Conservation (phyloP, 1,140 invertebrate genomes). For the Trachelipus rathkii region DNA sequence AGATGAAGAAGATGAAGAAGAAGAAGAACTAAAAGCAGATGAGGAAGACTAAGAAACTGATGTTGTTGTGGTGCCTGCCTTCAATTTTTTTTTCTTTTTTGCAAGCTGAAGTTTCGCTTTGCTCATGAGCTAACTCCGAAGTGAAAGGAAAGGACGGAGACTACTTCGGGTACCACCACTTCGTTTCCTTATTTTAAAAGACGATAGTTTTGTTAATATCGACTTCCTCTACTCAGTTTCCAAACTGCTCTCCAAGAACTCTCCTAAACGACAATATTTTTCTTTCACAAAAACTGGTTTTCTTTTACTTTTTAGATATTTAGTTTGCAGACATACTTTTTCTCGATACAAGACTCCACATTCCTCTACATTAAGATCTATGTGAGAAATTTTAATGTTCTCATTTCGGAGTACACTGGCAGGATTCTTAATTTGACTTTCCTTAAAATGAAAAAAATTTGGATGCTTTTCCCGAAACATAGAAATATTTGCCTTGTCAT, state of each 20-base stretch:
- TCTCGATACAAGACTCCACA: not conserved
- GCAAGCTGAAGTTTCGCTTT: too few species aligned
- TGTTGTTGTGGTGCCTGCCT: not conserved
- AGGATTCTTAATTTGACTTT: not conserved
- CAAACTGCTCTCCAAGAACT: too few species aligned
- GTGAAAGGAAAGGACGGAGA: too few species aligned
- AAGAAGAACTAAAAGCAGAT: not conserved
- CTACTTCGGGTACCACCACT: too few species aligned
- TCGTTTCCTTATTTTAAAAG: too few species aligned
- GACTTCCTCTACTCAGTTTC: too few species aligned
- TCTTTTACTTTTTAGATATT: not conserved
- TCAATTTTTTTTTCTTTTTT: not conserved
- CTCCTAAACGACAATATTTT: constrained; percentile 3
- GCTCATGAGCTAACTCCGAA: too few species aligned
- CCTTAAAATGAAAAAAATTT: not conserved
- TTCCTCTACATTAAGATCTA: not conserved
- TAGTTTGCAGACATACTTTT: not conserved
- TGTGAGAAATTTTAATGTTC: not conserved
- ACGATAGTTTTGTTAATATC: too few species aligned
- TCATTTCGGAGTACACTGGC: not conserved
- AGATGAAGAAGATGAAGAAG: not conserved
- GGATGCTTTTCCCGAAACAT: not conserved
- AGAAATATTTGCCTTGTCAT: not conserved
- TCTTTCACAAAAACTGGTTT: not conserved
- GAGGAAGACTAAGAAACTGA: not conserved